Conservation (phyloP, 2,113 vertebrate genomes). For the Boulengeromyrus knoepffleri region DNA sequence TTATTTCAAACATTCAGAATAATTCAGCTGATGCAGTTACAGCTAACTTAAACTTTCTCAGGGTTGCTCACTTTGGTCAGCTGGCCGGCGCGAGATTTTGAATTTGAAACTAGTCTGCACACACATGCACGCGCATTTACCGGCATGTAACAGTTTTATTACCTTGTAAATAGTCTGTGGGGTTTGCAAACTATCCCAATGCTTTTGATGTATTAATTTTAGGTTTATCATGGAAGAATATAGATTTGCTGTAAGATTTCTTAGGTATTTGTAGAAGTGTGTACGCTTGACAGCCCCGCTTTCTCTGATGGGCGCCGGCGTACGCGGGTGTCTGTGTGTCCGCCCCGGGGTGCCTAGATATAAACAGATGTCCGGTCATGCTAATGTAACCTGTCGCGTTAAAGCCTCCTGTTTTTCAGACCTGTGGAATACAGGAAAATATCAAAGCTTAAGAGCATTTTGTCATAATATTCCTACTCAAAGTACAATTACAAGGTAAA, state of each 20-base stretch:
- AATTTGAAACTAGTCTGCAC: no score
- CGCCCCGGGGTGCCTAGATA: neutral
- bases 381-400: neutral
- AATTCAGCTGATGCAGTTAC: neutral
- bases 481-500: conserved; percentile 29
- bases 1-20: neutral
- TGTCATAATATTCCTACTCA: conserved; percentile 31
- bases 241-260: no score
- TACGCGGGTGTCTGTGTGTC: neutral
- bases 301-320: neutral
- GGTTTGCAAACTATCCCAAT: no score
- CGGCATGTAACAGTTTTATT: no score
- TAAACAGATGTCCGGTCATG: neutral
- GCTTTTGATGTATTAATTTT: no score
- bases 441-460: neutral
- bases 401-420: neutral
- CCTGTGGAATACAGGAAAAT: conserved; percentile 1
- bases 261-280: neutral
- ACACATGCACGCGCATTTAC: no score
- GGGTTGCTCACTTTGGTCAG: no score
- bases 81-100: no score
- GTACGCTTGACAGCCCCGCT: no score
- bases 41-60: neutral
- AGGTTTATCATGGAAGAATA: no score
- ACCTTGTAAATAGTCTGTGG: no score